Evolutionary conservation across 2,113 vertebrate genomes (phyloP).

Genomic region (Isichthys henryi): DNA sequence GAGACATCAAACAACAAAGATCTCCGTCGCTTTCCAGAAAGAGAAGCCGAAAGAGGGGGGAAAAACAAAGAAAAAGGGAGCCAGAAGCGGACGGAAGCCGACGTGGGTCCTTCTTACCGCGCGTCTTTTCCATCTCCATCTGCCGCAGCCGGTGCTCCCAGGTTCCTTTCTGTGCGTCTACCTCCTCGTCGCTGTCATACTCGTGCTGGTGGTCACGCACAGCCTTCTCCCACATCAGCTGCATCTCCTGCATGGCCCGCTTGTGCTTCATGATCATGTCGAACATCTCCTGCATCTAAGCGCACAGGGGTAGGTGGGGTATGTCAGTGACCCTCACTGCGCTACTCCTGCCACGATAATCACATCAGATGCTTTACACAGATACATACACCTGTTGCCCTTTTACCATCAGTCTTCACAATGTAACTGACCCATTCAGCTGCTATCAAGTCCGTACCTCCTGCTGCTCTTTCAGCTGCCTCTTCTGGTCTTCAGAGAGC

Average conservation of each 20-base stretch:
- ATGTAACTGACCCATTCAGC: background rate
- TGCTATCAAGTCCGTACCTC: constrained; percentile 64
- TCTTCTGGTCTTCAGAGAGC: constrained; percentile 91
- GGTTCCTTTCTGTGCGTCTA: constrained; percentile 77
- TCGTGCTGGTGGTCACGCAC: constrained; percentile 84
- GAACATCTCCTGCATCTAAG: constrained; percentile 97
- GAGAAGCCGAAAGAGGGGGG: background rate
- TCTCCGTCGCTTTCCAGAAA: background rate
- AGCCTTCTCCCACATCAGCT: constrained; percentile 88
- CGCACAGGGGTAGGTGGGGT: background rate
- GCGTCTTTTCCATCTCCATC: constrained; percentile 98
- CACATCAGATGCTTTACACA: background rate
- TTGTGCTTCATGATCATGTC: constrained; percentile 98
- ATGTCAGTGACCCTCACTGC: background rate
- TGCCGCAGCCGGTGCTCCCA: constrained; percentile 92
- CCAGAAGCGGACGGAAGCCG: background rate
- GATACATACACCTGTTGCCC: background rate
- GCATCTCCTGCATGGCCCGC: constrained; percentile 91
- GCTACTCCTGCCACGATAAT: background rate
- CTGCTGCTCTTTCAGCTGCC: constrained; percentile 91
- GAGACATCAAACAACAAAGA: constrained; percentile 21
- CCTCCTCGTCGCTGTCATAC: constrained; percentile 94
- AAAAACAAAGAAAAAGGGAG: background rate
- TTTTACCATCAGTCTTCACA: background rate
- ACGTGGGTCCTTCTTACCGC: constrained; percentile 56